Evolutionary conservation across 2,113 vertebrate genomes (phyloP), one percentile per base, ranked within the genome.

Genomic region (Onychorhynchus coronatus): DNA sequence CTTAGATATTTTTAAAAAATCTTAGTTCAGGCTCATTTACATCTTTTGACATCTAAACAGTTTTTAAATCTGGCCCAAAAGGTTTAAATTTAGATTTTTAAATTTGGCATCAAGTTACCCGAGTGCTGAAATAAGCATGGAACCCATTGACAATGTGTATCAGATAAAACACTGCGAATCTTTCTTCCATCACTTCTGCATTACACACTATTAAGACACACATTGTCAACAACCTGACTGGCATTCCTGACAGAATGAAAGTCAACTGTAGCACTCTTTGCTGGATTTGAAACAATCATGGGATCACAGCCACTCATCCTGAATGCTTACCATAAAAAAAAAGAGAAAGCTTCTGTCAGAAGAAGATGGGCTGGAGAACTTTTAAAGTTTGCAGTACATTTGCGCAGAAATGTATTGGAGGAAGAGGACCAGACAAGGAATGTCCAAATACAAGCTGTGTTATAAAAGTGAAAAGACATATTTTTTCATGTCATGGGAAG

Each of bases 161-260:
- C 88, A 44, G 63, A 91, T 77, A 85, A 88, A 93, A 81, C 50
- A 83, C 2, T 70, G 46, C 2, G 5, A 91, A 88, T 90, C 47
- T 75, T 87, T 91, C 68, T 59, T 42, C 82, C 68, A 77, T 50
- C 83, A 49, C 65, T 94, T 95, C 76, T 93, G 56, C 72, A 92
- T 81, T 61, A 77, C 74, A 63, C 37, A 18, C 39, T 83, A 95
- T 83, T 91, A 94, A 95, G 75, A 94, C 42, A 85, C 79, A 91
- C 47, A 80, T 39, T 94, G 95, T 91, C 92, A 96, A 90, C 90
- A 95, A 93, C 61, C 72, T 83, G 88, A 90, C 88, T 94, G 94
- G 82, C 91, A 95, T 88, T 90, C 76, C 75, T 71, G 47, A 89
- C 89, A 93, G 82, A 83, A 88, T 62, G 67, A 73, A 96, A 96